Base-by-base conservation (phyloP, 2,113 vertebrate species). In the Spilogale gracilis region DNA sequence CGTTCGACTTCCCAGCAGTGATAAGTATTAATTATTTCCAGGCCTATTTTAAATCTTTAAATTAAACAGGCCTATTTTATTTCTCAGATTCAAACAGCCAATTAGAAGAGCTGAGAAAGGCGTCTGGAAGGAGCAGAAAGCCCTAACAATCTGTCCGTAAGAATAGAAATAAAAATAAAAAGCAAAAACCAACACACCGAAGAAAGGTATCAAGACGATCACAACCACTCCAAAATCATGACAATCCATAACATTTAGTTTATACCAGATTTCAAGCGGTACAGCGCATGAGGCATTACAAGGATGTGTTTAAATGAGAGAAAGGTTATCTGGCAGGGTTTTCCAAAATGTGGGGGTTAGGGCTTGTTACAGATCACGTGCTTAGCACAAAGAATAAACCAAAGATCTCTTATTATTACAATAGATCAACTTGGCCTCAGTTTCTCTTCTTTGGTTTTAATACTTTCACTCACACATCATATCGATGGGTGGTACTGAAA, bases 11-110 rank as follows among this genome's bases (percentile, higher is more conserved):
- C 79, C 74, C 45, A 92, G 67, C 12, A 89, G 76, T 10, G 18
- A 48, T 63, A 83, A 94, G 30, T 78, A 69, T 58, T 89, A 54
- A 78, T 97, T 56, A 79, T 76, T 87, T 89, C 32, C 25, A 74
- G 43, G 65, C n/a, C 38, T 38, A 38, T 38, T 38, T 38, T 38
- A 38, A 38, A 38, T 81, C 32, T 95, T 91, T 95, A 93, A 97
- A 93, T 94, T 89, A 48, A 86, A 67, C 5, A 56, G 38, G 12
- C n/a, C 8, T 74, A n/a, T 67, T 94, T 93, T 79, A 85, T 69
- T 88, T 79, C 20, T 91, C 25, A 91, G 25, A 67, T 71, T 90
- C 79, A 92, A 76, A 48, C 2, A 71, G 9, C 17, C 8, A 7
- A 18, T 86, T 79, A 92, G 25, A 63, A 96, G 38, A 80, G 17